These are phyloP conservation scores for Cephus sareptanus DNA, from an alignment of 2,888 invertebrate genomes.

Conservation along the genomic window DNA sequence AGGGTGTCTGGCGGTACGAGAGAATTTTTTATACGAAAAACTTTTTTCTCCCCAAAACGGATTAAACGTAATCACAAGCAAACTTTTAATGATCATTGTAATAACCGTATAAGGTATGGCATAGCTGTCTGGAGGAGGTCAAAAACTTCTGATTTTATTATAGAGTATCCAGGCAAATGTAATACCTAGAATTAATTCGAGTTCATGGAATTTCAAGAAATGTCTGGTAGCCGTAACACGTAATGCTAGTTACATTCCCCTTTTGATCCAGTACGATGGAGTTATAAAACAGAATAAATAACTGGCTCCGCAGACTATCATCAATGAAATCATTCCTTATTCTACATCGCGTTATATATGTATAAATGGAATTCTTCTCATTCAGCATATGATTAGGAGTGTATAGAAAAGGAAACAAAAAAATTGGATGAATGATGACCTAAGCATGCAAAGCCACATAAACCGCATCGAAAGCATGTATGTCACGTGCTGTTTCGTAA, in stretches of 20 bases:
- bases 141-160: not conserved
- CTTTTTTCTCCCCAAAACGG: not conserved
- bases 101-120: not conserved
- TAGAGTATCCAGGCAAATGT: not conserved
- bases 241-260: not conserved
- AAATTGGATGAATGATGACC: not conserved
- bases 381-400: not conserved
- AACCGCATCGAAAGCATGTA: not conserved
- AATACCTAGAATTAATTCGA: not conserved
- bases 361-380: not conserved
- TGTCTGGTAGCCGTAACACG: not conserved
- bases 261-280: not conserved
- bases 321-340: not conserved
- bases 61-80: not conserved
- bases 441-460: not conserved
- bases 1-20: not conserved
- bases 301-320: not conserved
- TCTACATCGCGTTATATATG: not conserved
- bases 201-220: not conserved
- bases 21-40: not conserved
- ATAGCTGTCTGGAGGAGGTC: not conserved
- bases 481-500: not conserved
- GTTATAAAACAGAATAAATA: not conserved
- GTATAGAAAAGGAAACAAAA: not conserved
- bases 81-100: not conserved